Evolutionary conservation across 2,797 vertebrate species (phyloP).

Genomic region (Oreortyx pictus): DNA sequence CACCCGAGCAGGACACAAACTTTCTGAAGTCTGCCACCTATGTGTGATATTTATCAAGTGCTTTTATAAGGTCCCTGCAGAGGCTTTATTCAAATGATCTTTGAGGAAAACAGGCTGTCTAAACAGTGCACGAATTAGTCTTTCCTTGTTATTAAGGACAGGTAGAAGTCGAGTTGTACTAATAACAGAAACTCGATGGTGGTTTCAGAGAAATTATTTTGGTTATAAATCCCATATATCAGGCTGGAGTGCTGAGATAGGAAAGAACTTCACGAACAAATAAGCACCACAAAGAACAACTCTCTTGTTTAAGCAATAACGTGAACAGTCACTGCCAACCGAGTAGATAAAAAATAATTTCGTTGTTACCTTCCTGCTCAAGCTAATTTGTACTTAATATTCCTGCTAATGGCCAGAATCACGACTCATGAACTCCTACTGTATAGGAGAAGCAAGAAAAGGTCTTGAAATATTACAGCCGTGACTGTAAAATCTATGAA

Average conservation of each 20-base stretch:
- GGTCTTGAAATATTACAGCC: not conserved
- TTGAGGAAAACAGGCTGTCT: not conserved
- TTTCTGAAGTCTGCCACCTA: slow-evolving; percentile 60
- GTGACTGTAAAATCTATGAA: not conserved
- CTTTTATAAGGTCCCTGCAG: not conserved
- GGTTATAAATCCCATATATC: not conserved
- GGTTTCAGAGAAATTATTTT: not conserved
- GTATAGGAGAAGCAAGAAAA: not conserved
- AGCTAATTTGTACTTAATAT: not conserved
- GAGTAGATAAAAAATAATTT: not conserved
- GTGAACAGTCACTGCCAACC: not conserved
- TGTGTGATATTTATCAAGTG: not conserved
- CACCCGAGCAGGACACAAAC: not conserved
- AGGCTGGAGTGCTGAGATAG: not conserved
- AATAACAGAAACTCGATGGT: not conserved
- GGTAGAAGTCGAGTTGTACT: not conserved
- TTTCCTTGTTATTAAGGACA: not conserved
- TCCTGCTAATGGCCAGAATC: not conserved
- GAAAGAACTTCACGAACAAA: not conserved
- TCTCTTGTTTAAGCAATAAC: not conserved
- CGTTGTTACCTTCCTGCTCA: not conserved
- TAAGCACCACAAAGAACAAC: not conserved
- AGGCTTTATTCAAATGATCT: not conserved
- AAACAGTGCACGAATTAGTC: not conserved
- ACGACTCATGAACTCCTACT: not conserved